Evolutionary conservation across 2,113 vertebrate species (phyloP).

Genomic region (Saguinus midas): DNA sequence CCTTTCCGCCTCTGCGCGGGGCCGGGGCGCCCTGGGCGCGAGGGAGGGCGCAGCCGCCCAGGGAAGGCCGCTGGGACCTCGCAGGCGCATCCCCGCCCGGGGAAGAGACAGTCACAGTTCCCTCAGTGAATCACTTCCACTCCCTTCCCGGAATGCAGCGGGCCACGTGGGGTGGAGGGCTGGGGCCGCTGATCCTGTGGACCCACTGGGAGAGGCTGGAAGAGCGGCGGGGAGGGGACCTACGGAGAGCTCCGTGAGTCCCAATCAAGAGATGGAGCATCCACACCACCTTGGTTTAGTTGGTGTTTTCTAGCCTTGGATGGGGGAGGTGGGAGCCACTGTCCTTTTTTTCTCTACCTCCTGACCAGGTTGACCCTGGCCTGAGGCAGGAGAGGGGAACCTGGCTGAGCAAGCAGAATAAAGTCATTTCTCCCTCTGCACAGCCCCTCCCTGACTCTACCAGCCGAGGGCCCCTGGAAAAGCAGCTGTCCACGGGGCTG

Average conservation of each 20-base stretch:
- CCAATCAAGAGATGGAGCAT: neutral
- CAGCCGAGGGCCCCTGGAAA: conserved; percentile 17
- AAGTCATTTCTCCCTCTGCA: neutral
- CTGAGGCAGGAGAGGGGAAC: neutral
- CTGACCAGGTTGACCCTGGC: neutral
- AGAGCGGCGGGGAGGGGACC: neutral
- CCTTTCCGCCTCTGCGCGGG: neutral
- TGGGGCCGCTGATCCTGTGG: neutral
- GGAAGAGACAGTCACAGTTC: conserved; percentile 68
- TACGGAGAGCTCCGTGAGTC: neutral
- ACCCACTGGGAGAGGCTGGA: neutral
- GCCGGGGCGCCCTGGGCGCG: neutral
- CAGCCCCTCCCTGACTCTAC: neutral
- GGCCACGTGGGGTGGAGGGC: conserved; percentile 51
- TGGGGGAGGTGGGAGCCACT: neutral
- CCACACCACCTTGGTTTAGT: neutral
- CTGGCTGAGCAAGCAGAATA: neutral
- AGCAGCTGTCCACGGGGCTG: conserved; percentile 42
- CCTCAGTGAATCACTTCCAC: conserved; percentile 75
- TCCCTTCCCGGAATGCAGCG: conserved; percentile 61
- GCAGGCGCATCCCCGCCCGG: conserved; percentile 58
- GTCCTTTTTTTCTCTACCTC: neutral
- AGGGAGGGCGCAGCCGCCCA: neutral
- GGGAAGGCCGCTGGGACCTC: conserved; percentile 49
- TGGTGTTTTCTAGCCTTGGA: neutral